Evolutionary conservation across 2,888 invertebrate genomes (phyloP).

Genomic region (Noctua fimbriata): DNA sequence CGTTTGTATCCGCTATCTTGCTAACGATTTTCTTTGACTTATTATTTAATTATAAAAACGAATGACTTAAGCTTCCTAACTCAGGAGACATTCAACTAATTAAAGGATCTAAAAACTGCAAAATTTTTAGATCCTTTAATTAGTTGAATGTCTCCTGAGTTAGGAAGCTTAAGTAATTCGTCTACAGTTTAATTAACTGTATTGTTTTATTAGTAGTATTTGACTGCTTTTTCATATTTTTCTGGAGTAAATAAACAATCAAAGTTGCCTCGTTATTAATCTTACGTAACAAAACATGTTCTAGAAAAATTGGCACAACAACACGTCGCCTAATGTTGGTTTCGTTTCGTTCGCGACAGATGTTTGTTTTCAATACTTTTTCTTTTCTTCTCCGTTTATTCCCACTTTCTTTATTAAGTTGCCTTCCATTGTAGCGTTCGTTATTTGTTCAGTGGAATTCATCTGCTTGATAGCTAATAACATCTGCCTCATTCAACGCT

Average conservation of each 20-base stretch:
- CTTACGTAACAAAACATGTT: constrained; percentile 23
- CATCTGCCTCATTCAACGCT: constrained; percentile 46
- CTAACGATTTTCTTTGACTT: constrained; percentile 1
- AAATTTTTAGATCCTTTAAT: constrained; percentile 7
- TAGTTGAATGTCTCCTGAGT: constrained; percentile 3
- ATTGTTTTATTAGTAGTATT: not conserved
- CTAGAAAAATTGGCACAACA: constrained; percentile 34
- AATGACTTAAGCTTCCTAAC: no score
- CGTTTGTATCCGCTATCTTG: not conserved
- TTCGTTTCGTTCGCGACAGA: constrained; percentile 68
- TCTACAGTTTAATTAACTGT: not conserved
- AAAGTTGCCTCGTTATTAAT: constrained; percentile 16
- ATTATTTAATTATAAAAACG: no score
- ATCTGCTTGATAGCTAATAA: constrained; percentile 56
- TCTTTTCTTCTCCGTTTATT: constrained; percentile 64
- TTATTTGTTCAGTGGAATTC: constrained; percentile 54
- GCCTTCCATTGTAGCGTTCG: constrained; percentile 55
- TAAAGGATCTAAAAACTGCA: no score
- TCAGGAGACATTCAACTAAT: no score
- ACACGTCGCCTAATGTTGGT: constrained; percentile 47
- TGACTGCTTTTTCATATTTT: not conserved
- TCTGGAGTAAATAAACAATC: not conserved
- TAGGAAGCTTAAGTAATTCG: not conserved
- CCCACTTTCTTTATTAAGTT: constrained; percentile 62
- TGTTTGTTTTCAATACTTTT: constrained; percentile 72